phyloP scores from a whole-genome alignment of 2,113 vertebrate species.

The Psephotus haematonotus region DNA sequence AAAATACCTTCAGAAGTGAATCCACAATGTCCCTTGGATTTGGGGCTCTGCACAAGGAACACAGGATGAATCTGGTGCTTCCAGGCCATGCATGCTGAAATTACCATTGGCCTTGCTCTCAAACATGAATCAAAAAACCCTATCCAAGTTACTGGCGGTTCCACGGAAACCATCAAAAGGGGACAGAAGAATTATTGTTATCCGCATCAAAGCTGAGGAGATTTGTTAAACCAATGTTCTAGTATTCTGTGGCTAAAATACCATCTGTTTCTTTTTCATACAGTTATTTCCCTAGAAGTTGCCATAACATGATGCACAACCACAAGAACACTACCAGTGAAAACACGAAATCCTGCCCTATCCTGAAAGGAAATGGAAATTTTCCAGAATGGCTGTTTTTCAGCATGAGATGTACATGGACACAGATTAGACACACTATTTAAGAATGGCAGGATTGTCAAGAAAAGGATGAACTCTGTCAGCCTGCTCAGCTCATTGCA shows the following conservation, averaged over 20 bases:
- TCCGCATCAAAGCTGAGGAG: not conserved
- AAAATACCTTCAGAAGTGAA: not conserved
- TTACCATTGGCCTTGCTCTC: constrained; percentile 11
- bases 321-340: not conserved
- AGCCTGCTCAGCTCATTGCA: not conserved
- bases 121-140: constrained; percentile 17
- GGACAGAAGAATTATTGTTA: constrained; percentile 52
- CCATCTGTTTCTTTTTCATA: not conserved
- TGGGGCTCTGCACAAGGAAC: not conserved
- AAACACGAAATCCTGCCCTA: not conserved
- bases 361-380: not conserved
- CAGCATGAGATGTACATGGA: not conserved
- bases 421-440: not conserved
- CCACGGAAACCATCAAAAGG: constrained; percentile 67
- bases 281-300: not conserved
- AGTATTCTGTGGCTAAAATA: constrained; percentile 1
- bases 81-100: not conserved
- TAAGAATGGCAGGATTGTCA: not conserved
- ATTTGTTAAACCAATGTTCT: constrained; percentile 38
- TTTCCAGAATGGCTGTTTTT: not conserved
- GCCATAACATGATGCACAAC: not conserved
- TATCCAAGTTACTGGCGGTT: not conserved
- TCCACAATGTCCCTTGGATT: not conserved
- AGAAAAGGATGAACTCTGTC: not conserved
- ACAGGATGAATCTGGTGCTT: not conserved